Evolutionary conservation across 2,888 invertebrate genomes (phyloP).

Genomic region (Drosophila emarginata): DNA sequence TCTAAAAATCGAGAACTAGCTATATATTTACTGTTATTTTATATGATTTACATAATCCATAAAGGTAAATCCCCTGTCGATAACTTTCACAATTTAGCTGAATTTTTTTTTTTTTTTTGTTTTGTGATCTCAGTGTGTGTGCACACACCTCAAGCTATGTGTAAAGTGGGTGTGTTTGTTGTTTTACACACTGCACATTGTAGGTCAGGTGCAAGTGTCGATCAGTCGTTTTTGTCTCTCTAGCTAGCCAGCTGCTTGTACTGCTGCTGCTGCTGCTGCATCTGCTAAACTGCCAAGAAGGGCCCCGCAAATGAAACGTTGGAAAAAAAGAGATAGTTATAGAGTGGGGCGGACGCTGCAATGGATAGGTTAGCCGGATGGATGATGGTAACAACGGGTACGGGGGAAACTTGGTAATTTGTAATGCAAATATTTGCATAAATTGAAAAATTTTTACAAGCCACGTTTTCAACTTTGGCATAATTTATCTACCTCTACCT

Average conservation of each 20-base stretch:
- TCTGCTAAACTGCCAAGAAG: background rate
- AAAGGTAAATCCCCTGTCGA: constrained; percentile 1
- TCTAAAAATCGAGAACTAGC: too few species aligned
- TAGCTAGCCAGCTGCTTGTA: constrained; percentile 52
- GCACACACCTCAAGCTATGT: constrained; percentile 12
- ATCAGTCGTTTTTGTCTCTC: background rate
- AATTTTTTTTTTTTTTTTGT: background rate
- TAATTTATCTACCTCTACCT: constrained; percentile 49
- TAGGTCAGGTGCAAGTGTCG: constrained; percentile 65
- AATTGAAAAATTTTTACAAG: constrained; percentile 55
- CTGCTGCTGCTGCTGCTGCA: constrained; percentile 6
- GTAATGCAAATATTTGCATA: constrained; percentile 76
- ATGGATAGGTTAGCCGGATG: background rate
- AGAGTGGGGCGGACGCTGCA: background rate
- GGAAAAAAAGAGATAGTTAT: background rate
- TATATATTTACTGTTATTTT: too few species aligned
- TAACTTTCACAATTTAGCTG: constrained; percentile 13
- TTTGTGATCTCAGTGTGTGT: constrained; percentile 28
- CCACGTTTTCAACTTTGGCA: constrained; percentile 55
- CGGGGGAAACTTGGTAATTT: constrained; percentile 49
- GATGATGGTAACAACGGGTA: background rate
- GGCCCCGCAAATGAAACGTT: background rate
- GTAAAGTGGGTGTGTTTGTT: constrained; percentile 71
- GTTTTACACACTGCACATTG: constrained; percentile 52
- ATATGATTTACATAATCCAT: constrained; percentile 29